Conservation (phyloP, 2,113 vertebrate genomes). For the Astur gentilis region DNA sequence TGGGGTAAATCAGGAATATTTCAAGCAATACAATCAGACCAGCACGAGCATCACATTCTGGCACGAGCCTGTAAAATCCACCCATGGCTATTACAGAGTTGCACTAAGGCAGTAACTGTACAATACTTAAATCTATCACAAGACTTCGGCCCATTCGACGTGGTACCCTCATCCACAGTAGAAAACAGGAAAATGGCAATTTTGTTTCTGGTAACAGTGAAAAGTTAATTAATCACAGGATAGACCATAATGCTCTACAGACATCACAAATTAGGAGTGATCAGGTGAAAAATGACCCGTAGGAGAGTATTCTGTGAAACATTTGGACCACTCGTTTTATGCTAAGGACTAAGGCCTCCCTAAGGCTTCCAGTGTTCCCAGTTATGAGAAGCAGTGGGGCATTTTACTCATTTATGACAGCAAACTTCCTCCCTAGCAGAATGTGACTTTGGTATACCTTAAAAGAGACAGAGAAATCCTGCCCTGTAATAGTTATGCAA, state of each 20-base stretch:
- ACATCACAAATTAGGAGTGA: background rate
- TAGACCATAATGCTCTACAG: background rate
- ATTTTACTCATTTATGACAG: background rate
- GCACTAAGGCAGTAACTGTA: background rate
- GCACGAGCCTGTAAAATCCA: background rate
- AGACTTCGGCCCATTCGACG: fast-evolving
- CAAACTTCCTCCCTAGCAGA: background rate
- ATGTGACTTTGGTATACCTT: background rate
- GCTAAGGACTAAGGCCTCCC: background rate
- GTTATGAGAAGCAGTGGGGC: background rate
- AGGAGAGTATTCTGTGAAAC: background rate
- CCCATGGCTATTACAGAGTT: background rate
- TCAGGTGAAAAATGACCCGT: background rate
- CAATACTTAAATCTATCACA: background rate
- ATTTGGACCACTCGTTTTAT: background rate
- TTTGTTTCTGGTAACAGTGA: background rate
- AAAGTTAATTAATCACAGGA: background rate
- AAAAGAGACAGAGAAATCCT: background rate
- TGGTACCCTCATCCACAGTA: background rate
- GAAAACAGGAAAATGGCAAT: background rate
- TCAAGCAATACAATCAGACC: background rate
- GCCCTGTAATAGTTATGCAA: background rate
- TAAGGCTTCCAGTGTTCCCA: background rate
- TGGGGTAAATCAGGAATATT: background rate
- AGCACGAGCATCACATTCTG: background rate